phyloP scores from a whole-genome alignment of 2,888 invertebrate species.

The Lasius fuliginosus region DNA sequence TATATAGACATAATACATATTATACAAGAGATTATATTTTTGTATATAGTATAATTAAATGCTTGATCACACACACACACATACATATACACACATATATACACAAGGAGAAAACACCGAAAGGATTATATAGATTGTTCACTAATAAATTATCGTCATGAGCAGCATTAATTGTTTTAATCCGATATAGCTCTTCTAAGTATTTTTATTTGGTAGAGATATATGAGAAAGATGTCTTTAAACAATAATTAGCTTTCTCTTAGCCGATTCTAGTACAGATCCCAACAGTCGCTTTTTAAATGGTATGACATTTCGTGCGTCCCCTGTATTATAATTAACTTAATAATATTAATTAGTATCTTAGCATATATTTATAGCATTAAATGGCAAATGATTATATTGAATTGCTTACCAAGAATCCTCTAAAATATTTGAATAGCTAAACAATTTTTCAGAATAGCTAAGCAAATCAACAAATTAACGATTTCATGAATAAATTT shows the following conservation, averaged over 20 bases:
- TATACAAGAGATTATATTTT: not conserved
- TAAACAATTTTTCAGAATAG: not conserved
- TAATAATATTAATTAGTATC: not conserved
- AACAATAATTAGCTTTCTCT: not conserved
- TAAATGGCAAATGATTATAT: not conserved
- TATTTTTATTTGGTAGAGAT: conserved; percentile 10
- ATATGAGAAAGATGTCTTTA: not conserved
- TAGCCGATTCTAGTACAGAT: not conserved
- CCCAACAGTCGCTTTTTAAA: not conserved
- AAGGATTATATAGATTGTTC: not conserved
- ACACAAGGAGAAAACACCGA: not conserved
- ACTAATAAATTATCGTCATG: not conserved
- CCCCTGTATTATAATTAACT: not conserved
- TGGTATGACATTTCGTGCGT: no score
- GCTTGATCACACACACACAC: not conserved
- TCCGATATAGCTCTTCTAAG: not conserved
- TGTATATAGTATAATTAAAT: not conserved
- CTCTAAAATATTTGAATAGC: not conserved
- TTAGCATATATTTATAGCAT: not conserved
- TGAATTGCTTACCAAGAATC: not conserved
- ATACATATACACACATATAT: no score
- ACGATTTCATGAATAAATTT: not conserved
- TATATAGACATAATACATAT: not conserved
- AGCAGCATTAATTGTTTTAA: conserved; percentile 11
- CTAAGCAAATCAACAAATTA: not conserved